Evolutionary conservation across 2,888 invertebrate genomes (phyloP).

Genomic region (Aphodius sticticus): DNA sequence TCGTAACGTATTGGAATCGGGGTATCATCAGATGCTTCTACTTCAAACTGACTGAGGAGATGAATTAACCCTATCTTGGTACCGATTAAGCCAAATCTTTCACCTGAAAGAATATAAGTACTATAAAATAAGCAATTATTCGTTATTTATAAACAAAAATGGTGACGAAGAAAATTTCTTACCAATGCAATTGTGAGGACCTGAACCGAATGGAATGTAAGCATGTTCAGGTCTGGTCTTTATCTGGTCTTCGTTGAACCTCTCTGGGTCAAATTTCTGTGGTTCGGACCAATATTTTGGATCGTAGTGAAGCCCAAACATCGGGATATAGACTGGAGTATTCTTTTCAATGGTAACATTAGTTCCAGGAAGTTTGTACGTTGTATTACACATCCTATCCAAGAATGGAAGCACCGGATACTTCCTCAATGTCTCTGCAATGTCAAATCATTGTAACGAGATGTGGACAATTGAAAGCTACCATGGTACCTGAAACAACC

Average conservation of each 20-base stretch:
- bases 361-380: conserved; percentile 50
- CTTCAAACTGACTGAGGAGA: conserved; percentile 50
- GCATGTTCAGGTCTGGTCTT: conserved; percentile 34
- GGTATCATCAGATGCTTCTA: conserved; percentile 49
- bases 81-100: conserved; percentile 54
- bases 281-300: conserved; percentile 56
- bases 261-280: conserved; percentile 56
- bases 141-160: neutral
- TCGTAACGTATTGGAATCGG: conserved; percentile 50
- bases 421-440: conserved; percentile 58
- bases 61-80: conserved; percentile 55
- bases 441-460: conserved; percentile 1
- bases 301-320: conserved; percentile 54
- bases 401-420: conserved; percentile 56
- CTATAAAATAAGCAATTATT: neutral
- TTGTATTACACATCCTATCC: conserved; percentile 48
- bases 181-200: conserved; percentile 45
- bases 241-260: conserved; percentile 52
- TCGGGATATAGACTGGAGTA: conserved; percentile 53
- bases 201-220: conserved; percentile 46
- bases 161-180: no score
- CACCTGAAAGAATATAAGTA: conserved; percentile 50
- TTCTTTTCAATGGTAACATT: conserved; percentile 53
- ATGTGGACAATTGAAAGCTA: neutral
- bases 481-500: conserved; percentile 62